Percentiles rank a stretch among this genome's conserved stretches.
These are phyloP conservation scores for Palloptera scutellata DNA, from an alignment of 2,888 invertebrate species.

Conservation along the genomic window DNA sequence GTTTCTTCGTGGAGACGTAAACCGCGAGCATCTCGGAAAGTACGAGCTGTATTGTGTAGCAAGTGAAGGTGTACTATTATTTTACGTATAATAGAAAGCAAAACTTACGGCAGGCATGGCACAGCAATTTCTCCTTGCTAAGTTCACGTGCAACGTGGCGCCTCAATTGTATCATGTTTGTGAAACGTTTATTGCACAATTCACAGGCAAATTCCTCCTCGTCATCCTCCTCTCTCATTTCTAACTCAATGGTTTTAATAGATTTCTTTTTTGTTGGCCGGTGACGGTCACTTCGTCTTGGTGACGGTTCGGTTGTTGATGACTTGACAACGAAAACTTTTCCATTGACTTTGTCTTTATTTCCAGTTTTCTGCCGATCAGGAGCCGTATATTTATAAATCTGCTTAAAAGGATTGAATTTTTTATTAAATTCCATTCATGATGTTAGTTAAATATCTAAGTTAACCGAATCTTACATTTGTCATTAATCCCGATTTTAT, in stretches of 20 bases:
- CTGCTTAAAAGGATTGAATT: no score
- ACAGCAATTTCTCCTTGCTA: slow-evolving; percentile 26
- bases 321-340: no score
- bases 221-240: neutral
- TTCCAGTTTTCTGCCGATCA: neutral
- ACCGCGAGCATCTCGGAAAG: slow-evolving; percentile 35
- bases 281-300: no score
- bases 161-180: slow-evolving; percentile 11
- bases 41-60: slow-evolving; percentile 23
- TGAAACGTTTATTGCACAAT: slow-evolving; percentile 21
- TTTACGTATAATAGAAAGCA: neutral
- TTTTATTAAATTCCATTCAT: no score
- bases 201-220: slow-evolving; percentile 18
- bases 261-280: neutral
- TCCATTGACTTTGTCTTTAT: no score
- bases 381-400: neutral
- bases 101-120: slow-evolving; percentile 37
- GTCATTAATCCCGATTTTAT: no score
- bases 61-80: neutral
- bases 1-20: slow-evolving; percentile 39
- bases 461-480: no score
- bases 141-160: slow-evolving; percentile 26
- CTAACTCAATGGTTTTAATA: neutral
- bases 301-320: no score
- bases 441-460: no score